These are phyloP conservation scores for Tiaroga cobitis DNA, from an alignment of 2,797 vertebrate genomes.

Conservation along the genomic window DNA sequence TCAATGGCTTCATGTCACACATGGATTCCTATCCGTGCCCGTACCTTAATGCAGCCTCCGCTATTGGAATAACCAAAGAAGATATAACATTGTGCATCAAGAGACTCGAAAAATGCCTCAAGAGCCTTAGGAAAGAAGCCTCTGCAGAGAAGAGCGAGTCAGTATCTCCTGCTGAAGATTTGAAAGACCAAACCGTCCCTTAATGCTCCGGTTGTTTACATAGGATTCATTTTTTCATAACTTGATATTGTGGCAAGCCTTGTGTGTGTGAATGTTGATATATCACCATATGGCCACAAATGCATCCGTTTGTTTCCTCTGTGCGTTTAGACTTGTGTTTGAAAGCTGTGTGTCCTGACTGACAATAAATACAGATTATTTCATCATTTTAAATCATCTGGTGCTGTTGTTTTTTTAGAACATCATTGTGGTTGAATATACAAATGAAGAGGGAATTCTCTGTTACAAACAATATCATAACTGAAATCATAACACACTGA, in stretches of 20 bases:
- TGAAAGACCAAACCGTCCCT: conserved; percentile 48
- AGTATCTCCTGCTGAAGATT: background rate
- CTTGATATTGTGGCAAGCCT: background rate
- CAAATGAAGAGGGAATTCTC: background rate
- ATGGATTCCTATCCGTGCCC: conserved; percentile 86
- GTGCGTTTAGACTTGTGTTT: background rate
- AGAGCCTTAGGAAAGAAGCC: conserved; percentile 78
- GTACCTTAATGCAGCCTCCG: conserved; percentile 95
- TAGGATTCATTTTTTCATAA: background rate
- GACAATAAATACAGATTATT: conserved; percentile 8
- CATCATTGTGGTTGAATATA: background rate
- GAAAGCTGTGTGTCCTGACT: background rate
- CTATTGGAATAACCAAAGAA: conserved; percentile 88
- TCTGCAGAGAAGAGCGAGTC: conserved; percentile 35
- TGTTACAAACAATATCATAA: background rate
- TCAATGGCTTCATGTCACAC: conserved; percentile 95
- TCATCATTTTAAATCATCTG: background rate
- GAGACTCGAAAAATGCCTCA: conserved; percentile 93
- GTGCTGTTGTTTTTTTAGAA: background rate
- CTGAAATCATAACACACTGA: background rate
- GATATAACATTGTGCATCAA: conserved; percentile 91
- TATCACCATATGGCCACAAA: background rate
- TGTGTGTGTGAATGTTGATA: background rate
- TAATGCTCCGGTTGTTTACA: conserved; percentile 8
- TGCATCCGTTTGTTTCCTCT: background rate